Percentiles rank a stretch among this genome's conserved stretches.
Evolutionary conservation across 2,113 vertebrate genomes (phyloP).

Genomic region (Hydropotes inermis): DNA sequence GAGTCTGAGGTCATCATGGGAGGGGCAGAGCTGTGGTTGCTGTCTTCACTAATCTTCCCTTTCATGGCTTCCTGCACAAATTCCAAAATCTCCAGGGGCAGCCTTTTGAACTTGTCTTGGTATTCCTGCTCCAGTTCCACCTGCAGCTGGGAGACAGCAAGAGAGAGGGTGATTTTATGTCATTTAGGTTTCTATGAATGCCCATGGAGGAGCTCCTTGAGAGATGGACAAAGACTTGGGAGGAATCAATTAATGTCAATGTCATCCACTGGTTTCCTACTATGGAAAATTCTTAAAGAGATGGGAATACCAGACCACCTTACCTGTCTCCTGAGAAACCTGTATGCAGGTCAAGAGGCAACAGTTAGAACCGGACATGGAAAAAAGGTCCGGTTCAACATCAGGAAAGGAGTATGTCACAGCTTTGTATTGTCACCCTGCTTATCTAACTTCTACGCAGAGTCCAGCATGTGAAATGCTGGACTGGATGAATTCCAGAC

Average conservation of each 20-base stretch:
- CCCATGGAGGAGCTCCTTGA: neutral
- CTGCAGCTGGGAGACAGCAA: constrained; percentile 88
- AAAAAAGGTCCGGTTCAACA: neutral
- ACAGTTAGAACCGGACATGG: neutral
- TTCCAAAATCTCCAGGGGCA: constrained; percentile 97
- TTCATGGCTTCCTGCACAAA: constrained; percentile 97
- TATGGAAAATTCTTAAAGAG: neutral
- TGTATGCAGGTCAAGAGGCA: neutral
- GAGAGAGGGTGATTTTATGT: constrained; percentile 62
- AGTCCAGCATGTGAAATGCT: neutral
- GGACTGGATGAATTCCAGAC: neutral
- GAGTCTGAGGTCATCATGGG: constrained; percentile 80
- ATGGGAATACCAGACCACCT: neutral
- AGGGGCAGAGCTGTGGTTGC: constrained; percentile 82
- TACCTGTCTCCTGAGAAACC: neutral
- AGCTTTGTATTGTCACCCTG: neutral
- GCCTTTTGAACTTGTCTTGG: constrained; percentile 97
- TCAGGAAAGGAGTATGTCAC: neutral
- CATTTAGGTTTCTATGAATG: neutral
- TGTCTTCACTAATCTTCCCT: constrained; percentile 87
- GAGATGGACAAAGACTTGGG: neutral
- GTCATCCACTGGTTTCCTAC: neutral
- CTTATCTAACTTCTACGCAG: neutral
- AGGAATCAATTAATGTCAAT: neutral
- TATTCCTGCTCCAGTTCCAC: constrained; percentile 96